Evolutionary conservation across 2,888 invertebrate genomes (phyloP), one percentile per base, ranked within the genome.

Genomic region (Apodemia hepburni): DNA sequence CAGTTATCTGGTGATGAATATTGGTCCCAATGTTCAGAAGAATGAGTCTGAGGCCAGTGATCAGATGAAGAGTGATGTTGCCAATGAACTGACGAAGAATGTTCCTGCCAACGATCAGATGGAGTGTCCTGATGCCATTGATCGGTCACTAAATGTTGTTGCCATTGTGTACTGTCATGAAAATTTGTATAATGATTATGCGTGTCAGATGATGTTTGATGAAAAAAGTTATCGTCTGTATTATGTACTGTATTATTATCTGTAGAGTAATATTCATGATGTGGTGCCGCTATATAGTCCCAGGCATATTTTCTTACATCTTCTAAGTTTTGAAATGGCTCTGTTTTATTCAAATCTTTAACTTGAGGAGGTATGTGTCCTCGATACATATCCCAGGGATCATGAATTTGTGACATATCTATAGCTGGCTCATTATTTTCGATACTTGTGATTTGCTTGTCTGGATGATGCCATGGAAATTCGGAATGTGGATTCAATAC

Each of bases 311-410:
- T 79, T 73, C 83, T 82, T 45, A 87, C 74, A 66, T 84, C 82
- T 66, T 79, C 79, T 29, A 73, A 74, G 69, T 80, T 74, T 51
- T 82, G 79, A 22, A 70, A 49, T 65, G 68, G 71, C 54, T 74
- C 71, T 6, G 66, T 66, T 27, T 74, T 68, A 51, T 66, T 68
- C n/a, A 63, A 63, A 58, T 79, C 74, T 33, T 81, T 74, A 58
- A 70, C 68, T 58, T 71, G 74, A 6, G 82, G 84, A 60, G 87
- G 89, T 72, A 92, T 88, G 67, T 91, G 83, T 71, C 92, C 92
- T 80, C 92, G 90, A 80, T 95, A 95, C 75, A 93, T 91, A 73
- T 95, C 93, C 97, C 97, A 97, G 63, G 96, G 96, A 92, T 97
- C 96, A 84, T 82, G 75, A 69, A 85, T 80, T 66, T 86, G 77